phyloP scores from a whole-genome alignment of 1,140 invertebrate genomes.

The Temnothorax longispinosus region DNA sequence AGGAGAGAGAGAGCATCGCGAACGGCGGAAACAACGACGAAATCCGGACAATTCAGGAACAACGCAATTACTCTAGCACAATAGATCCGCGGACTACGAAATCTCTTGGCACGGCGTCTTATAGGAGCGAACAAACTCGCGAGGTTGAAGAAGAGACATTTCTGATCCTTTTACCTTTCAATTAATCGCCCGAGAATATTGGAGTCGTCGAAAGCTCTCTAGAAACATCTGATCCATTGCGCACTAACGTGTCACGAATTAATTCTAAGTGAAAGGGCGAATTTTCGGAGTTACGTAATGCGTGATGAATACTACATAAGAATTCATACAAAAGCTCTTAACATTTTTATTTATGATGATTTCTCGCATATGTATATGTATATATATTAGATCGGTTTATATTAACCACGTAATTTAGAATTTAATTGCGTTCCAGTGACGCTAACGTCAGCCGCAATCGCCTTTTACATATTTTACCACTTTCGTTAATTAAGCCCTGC shows the following conservation, averaged over 20 bases:
- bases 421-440: conserved; percentile 49
- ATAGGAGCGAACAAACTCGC: conserved; percentile 11
- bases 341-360: conserved; percentile 4
- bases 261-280: not conserved
- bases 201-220: not conserved
- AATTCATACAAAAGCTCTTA: not conserved
- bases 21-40: conserved; percentile 10
- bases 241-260: not conserved
- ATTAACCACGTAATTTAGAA: conserved; percentile 42
- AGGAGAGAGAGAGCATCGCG: not conserved
- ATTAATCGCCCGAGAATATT: conserved; percentile 23
- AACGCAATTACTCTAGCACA: conserved; percentile 51
- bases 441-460: conserved; percentile 45
- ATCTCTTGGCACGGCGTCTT: conserved; percentile 16
- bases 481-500: conserved; percentile 49
- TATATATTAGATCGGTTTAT: conserved; percentile 4
- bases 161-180: conserved; percentile 19
- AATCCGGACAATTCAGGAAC: conserved; percentile 43
- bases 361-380: not conserved
- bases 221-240: not conserved
- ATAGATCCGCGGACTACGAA: conserved; percentile 23
- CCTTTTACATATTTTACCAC: conserved; percentile 52
- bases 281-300: no score
- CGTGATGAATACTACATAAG: not conserved
- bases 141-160: not conserved